A percentile compares a stretch with the other conserved stretches of the same genome.
Conservation (phyloP, 1,140 invertebrate species). For the Papilio polyxenes region DNA sequence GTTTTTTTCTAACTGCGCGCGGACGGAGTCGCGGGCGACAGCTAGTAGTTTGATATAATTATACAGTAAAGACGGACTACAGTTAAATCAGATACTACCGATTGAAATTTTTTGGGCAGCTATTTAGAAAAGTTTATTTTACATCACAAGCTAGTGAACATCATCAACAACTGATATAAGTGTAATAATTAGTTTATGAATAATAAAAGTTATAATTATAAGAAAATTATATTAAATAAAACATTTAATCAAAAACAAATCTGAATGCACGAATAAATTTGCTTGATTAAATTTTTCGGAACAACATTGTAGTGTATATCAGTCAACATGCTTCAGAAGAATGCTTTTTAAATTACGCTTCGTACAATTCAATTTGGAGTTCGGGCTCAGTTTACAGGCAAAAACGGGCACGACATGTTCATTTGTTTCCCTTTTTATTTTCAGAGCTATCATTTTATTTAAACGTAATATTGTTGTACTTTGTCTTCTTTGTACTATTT, state of each 20-base stretch:
- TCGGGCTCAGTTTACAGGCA: not conserved
- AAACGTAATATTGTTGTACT: not conserved
- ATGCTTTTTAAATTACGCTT: conserved; percentile 1
- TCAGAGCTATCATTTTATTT: conserved; percentile 26
- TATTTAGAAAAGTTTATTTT: too few species aligned
- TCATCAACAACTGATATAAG: too few species aligned
- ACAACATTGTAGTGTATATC: not conserved
- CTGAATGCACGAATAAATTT: not conserved
- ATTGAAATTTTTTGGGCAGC: not conserved
- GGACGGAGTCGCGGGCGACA: too few species aligned
- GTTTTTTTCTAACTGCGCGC: too few species aligned
- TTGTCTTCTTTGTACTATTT: not conserved
- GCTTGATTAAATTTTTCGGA: not conserved
- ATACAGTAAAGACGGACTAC: not conserved
- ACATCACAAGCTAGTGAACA: too few species aligned
- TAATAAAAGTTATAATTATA: too few species aligned
- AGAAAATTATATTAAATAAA: too few species aligned
- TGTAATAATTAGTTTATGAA: too few species aligned
- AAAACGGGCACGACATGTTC: conserved; percentile 15
- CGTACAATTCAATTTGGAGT: conserved; percentile 25
- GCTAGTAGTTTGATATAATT: not conserved
- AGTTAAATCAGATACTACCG: too few species aligned
- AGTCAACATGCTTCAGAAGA: not conserved
- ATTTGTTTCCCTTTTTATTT: not conserved
- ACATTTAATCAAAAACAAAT: too few species aligned